Base-by-base conservation (phyloP, 1,140 invertebrate species). In the Octopus sinensis region DNA sequence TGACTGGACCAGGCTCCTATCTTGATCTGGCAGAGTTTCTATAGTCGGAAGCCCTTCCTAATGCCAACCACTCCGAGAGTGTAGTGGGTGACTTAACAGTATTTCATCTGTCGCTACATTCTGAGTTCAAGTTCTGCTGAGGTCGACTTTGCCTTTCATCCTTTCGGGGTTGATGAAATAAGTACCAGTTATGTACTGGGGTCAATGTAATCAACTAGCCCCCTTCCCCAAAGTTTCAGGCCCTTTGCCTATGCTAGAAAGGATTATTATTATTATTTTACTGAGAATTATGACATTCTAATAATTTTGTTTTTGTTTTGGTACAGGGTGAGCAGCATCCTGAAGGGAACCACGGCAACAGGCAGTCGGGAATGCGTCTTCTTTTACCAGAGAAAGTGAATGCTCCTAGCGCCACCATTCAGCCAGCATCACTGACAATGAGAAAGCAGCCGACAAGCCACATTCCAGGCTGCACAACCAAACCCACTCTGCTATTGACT, bases 281-380 rank as follows among this genome's bases (percentile, higher is more conserved):
- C 9, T 12, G 17, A 17, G 9, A 6, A 73, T 17, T 73, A 73
- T 6, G 30, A 73, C 6, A 4, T 73, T 12, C 13, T 17, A 73
- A 73, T 23, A 23, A 23, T 23, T 23, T 23, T 23, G 2, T 12
- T 73, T 4, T 73, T 73, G 17, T 73, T 17, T 4, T 73, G 0
- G 17, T 6, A 17, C 13, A 73, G 68, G 6, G 68, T 73, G 17
- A 12, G 17, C 68, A 73, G 5, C 13, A 73, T 73, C 17, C 17
- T 13, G 17, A 73, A 73, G 30, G 68, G 68, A 73, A 5, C 17
- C 30, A 73, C 68, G 0, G 68, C 68, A 4, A 73, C 68, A 73
- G 68, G 68, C 68, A 73, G 68, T 73, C 68, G 68, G 5, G 68
- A 73, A 23, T 73, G 68, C 30, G 68, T 73, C 6, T 73, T 73